Evolutionary conservation across 1,140 invertebrate species (phyloP), one percentile per base, ranked within the genome.

Genomic region (Reticulitermes speratus): DNA sequence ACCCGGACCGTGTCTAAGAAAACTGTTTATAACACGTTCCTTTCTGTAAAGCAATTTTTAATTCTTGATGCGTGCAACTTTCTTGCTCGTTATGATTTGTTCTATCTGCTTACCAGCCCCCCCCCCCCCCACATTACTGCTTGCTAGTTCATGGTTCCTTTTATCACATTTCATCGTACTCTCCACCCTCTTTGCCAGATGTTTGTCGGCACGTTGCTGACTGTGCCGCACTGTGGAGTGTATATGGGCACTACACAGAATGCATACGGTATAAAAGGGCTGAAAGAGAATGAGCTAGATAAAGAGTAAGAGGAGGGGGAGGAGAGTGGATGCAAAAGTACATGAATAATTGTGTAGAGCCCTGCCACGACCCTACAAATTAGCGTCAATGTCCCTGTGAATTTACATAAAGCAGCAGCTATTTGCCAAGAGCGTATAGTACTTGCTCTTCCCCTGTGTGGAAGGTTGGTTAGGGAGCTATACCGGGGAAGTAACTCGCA

Each of bases 341-440:
- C 65, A 75, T 75, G 65, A 75, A 75, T 75, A 75, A 75, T 75
- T 75, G n/a, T 75, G n/a, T 75, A 75, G 65, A 75, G n/a, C n/a
- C 30, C n/a, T 5, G 8, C 25, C 65, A 75, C 65, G 65, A 16
- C 65, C 65, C n/a, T 75, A 30, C 65, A 30, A 75, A 75, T 75
- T 75, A 75, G 65, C 65, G 65, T 75, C 65, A 30, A 25, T 75
- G 65, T 75, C 65, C 25, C n/a, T 30, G 65, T 75, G 65, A 75
- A 75, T 75, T 75, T 75, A 75, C 65, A 75, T 75, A 75, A 25
- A 75, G 65, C 65, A 30, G 25, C 65, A 75, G 25, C 65, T 75
- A 75, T 75, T 75, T 75, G 25, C 65, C 65, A 30, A 75, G 65
- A 75, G 65, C 19, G 14, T 75, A 30, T 25, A 25, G n/a, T 25